These are phyloP conservation scores for Bombus balteatus DNA, from an alignment of 1,140 invertebrate species.

Conservation along the genomic window DNA sequence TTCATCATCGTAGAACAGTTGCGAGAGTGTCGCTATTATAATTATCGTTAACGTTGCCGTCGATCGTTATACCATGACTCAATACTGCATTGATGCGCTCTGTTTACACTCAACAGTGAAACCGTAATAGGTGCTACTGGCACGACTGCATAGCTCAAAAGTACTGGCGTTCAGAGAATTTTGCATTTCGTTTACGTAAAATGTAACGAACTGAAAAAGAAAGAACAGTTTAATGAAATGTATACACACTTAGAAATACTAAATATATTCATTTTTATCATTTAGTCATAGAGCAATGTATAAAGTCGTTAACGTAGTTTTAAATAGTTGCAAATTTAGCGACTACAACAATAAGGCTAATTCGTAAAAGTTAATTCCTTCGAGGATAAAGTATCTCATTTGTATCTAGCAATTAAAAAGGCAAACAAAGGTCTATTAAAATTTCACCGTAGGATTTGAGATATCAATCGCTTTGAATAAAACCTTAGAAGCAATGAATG, in stretches of 20 bases:
- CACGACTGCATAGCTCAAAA: conserved; percentile 17
- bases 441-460: too few species aligned
- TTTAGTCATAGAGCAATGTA: not conserved
- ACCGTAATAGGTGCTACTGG: conserved; percentile 32
- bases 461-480: too few species aligned
- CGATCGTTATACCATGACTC: conserved; percentile 40
- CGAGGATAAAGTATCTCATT: not conserved
- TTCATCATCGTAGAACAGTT: not conserved
- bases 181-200: conserved; percentile 29
- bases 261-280: not conserved
- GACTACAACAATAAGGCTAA: not conserved
- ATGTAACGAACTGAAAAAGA: not conserved
- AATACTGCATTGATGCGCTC: conserved; percentile 43
- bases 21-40: conserved; percentile 11
- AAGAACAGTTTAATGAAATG: not conserved
- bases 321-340: not conserved
- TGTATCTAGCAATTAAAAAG: not conserved
- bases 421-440: not conserved
- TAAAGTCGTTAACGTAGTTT: not conserved
- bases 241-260: not conserved
- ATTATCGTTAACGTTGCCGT: conserved; percentile 36
- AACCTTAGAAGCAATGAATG: not conserved
- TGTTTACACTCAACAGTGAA: conserved; percentile 44
- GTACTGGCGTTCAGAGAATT: not conserved
- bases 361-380: not conserved